Evolutionary conservation across 2,888 invertebrate species (phyloP).

Genomic region (Oscheius sp.): DNA sequence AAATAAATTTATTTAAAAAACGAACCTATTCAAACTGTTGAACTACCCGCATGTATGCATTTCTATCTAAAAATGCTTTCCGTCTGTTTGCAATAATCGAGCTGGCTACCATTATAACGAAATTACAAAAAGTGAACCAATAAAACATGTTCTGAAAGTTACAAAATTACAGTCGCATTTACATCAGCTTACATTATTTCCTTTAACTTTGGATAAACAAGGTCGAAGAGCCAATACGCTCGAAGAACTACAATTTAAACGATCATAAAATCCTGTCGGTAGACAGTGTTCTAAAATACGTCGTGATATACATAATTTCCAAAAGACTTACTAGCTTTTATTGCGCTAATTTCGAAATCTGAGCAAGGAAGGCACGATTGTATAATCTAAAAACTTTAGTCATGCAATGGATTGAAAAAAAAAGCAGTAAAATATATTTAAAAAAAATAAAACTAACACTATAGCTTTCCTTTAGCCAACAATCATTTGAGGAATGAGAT

Average conservation of each 20-base stretch:
- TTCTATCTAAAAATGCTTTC: slow-evolving; percentile 41
- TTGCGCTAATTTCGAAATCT: slow-evolving; percentile 54
- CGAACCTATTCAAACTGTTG: slow-evolving; percentile 40
- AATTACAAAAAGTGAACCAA: slow-evolving; percentile 40
- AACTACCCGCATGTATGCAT: slow-evolving; percentile 45
- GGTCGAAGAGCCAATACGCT: slow-evolving; percentile 42
- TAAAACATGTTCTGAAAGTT: slow-evolving; percentile 28
- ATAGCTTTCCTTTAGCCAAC: slow-evolving; percentile 51
- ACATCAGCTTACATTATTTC: background rate
- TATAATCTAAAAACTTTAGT: slow-evolving; percentile 21
- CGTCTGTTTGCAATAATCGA: slow-evolving; percentile 42
- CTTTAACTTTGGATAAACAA: slow-evolving; percentile 36
- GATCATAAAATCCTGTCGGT: slow-evolving; percentile 52
- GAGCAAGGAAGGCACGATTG: slow-evolving; percentile 45
- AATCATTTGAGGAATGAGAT: slow-evolving; percentile 37
- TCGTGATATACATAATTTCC: background rate
- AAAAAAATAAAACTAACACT: slow-evolving; percentile 29
- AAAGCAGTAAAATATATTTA: too few species aligned
- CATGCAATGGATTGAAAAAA: too few species aligned
- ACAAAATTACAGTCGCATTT: background rate
- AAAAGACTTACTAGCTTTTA: slow-evolving; percentile 48
- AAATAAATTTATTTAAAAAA: background rate
- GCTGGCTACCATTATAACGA: slow-evolving; percentile 38
- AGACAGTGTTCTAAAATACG: slow-evolving; percentile 53
- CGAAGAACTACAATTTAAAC: slow-evolving; percentile 51